Conservation (phyloP, 2,888 invertebrate species). For the Operophtera brumata region DNA sequence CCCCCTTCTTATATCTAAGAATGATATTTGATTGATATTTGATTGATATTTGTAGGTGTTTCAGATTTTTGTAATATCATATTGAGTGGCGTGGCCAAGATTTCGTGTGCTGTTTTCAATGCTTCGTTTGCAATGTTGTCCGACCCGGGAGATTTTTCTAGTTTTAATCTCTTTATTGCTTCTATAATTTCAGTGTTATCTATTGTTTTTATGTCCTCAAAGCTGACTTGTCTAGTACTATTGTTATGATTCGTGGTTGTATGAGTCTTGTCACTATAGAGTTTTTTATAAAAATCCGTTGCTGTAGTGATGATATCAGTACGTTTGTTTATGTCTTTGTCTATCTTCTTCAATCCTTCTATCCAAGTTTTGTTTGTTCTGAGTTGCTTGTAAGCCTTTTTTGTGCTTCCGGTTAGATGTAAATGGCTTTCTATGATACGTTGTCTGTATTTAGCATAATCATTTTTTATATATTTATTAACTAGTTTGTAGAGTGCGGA, state of each 20-base stretch:
- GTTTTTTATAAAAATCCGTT: not conserved
- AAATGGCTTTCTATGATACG: conserved; percentile 11
- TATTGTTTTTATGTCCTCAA: not conserved
- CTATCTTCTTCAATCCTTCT: not conserved
- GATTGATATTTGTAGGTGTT: not conserved
- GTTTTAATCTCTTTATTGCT: conserved; percentile 5
- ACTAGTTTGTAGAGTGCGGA: conserved; percentile 12
- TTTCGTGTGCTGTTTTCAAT: not conserved
- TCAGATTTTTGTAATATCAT: not conserved
- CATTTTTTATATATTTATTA: conserved; percentile 14
- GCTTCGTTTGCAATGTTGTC: conserved; percentile 1
- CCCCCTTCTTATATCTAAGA: conserved; percentile 1
- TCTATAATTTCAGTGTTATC: not conserved
- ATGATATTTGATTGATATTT: conserved; percentile 1
- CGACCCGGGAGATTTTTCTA: not conserved
- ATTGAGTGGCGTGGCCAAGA: not conserved
- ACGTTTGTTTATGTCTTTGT: not conserved
- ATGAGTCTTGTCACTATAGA: not conserved
- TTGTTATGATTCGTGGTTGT: not conserved
- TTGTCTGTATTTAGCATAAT: conserved; percentile 11
- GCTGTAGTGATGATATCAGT: not conserved
- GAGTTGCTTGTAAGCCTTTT: conserved; percentile 13
- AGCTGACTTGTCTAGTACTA: not conserved
- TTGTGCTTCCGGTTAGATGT: conserved; percentile 9
- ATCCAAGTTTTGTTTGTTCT: conserved; percentile 5